Conservation (phyloP, 2,797 vertebrate genomes). For the Rhynchotus rufescens region DNA sequence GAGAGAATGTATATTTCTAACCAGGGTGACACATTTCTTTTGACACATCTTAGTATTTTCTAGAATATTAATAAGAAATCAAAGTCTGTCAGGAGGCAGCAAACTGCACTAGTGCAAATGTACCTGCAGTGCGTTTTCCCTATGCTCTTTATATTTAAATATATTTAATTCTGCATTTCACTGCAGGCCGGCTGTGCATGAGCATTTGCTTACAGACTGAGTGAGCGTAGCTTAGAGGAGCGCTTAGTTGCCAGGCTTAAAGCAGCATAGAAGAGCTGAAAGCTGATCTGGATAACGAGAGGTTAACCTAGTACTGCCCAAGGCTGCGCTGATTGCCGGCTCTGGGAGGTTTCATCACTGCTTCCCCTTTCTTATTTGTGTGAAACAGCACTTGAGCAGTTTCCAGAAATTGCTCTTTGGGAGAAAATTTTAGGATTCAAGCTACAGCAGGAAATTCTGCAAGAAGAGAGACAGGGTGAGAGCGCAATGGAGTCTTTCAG, state of each 20-base stretch:
- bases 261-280: conserved; percentile 8
- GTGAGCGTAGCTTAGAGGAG: conserved; percentile 43
- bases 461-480: neutral
- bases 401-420: neutral
- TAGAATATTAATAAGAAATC: neutral
- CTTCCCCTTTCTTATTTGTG: neutral
- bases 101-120: conserved; percentile 33
- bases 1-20: neutral
- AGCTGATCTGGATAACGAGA: neutral
- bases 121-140: conserved; percentile 23
- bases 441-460: neutral
- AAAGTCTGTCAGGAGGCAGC: neutral
- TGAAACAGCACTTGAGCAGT: neutral
- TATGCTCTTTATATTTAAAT: too few species aligned
- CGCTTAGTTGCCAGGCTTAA: conserved; percentile 36
- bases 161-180: neutral
- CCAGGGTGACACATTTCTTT: neutral
- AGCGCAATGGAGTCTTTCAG: neutral
- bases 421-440: neutral
- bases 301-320: conserved; percentile 5
- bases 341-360: neutral
- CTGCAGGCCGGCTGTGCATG: conserved; percentile 22
- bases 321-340: neutral
- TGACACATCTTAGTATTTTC: conserved; percentile 31
- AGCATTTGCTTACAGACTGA: conserved; percentile 54